phyloP scores from a whole-genome alignment of 2,113 vertebrate genomes.

The Takifugu flavidus region DNA sequence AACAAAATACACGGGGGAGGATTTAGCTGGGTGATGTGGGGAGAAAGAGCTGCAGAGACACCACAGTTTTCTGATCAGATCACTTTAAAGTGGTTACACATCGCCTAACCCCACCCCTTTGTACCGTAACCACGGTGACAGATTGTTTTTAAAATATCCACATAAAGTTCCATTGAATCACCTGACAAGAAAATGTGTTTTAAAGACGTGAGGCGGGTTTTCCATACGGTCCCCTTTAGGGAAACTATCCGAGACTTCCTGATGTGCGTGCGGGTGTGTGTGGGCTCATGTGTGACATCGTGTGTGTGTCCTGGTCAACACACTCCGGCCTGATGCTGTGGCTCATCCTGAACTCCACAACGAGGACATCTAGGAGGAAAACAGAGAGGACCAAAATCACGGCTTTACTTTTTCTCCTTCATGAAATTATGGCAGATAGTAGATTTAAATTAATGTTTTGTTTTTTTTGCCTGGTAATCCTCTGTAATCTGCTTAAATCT shows the following conservation, averaged over 20 bases:
- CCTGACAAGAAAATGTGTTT: neutral
- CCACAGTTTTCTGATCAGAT: conserved; percentile 8
- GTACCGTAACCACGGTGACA: too few relatives aligned
- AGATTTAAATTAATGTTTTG: conserved; percentile 36
- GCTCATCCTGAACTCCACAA: conserved; percentile 21
- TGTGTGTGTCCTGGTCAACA: conserved; percentile 18
- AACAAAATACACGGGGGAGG: conserved; percentile 41
- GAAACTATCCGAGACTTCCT: conserved; percentile 1
- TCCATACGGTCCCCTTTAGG: conserved; percentile 15
- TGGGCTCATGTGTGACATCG: neutral
- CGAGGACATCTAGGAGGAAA: conserved; percentile 10
- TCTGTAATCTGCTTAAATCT: conserved; percentile 62
- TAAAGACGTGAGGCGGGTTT: neutral
- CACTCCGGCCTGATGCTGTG: conserved; percentile 14
- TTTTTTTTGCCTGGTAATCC: conserved; percentile 65
- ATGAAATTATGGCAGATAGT: conserved; percentile 54
- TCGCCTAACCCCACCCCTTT: too few relatives aligned
- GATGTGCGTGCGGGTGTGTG: neutral
- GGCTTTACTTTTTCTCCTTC: conserved; percentile 56
- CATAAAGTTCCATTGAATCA: conserved; percentile 1
- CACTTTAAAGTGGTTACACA: conserved; percentile 1
- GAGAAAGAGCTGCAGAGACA: conserved; percentile 26
- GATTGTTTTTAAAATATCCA: too few relatives aligned
- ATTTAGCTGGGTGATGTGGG: conserved; percentile 29
- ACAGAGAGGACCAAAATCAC: conserved; percentile 20